Evolutionary conservation across 2,113 vertebrate genomes (phyloP).

Genomic region (Struthio camelus): DNA sequence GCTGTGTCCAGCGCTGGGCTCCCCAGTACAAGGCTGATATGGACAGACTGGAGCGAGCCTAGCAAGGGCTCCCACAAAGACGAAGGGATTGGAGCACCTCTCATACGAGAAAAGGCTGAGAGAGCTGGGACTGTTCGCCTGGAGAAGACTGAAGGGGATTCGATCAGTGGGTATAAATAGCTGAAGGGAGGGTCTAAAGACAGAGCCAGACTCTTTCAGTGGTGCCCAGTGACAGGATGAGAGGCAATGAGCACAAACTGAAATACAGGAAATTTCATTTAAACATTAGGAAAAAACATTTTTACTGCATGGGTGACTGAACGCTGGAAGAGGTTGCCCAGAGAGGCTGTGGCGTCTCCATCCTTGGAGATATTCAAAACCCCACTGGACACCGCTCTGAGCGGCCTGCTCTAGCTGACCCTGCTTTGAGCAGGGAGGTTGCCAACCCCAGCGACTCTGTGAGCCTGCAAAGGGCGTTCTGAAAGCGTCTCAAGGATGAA

Average conservation of each 20-base stretch:
- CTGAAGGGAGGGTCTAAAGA: neutral
- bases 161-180: neutral
- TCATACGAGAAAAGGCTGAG: neutral
- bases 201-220: neutral
- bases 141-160: neutral
- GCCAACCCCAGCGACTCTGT: neutral
- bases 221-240: neutral
- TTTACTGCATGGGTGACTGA: neutral
- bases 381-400: neutral
- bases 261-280: neutral
- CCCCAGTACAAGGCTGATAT: neutral
- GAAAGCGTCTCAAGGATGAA: neutral
- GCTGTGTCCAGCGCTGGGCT: neutral
- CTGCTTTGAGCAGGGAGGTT: neutral
- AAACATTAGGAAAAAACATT: neutral
- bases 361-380: neutral
- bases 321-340: neutral
- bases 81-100: neutral
- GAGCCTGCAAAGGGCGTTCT: neutral
- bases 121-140: rapidly evolving
- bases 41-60: neutral
- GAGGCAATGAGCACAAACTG: neutral
- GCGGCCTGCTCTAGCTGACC: neutral
- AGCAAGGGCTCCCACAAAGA: neutral
- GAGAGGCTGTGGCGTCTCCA: neutral